Conservation (phyloP, 2,113 vertebrate species). For the Stegostoma tigrinum region DNA sequence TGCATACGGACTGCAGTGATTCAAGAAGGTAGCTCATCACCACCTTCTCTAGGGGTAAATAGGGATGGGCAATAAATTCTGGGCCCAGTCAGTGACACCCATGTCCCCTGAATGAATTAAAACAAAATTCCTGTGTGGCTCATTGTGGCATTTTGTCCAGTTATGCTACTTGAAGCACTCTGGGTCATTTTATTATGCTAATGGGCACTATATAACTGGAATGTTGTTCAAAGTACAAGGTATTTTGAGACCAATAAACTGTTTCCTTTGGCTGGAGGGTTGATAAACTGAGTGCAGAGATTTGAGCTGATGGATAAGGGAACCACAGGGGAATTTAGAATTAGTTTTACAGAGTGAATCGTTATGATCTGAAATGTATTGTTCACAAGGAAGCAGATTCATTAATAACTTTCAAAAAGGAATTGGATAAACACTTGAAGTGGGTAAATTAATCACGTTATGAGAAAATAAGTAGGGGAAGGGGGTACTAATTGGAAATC, state of each 20-base stretch:
- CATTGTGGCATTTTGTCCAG: too few species aligned
- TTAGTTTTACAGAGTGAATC: neutral
- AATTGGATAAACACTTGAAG: neutral
- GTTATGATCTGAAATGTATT: neutral
- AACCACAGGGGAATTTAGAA: neutral
- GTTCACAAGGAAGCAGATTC: neutral
- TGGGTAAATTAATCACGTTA: neutral
- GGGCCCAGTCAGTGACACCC: too few species aligned
- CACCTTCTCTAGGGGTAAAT: too few species aligned
- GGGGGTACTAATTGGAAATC: neutral
- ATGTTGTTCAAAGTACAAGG: neutral
- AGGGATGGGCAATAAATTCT: too few species aligned
- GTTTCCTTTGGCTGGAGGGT: neutral
- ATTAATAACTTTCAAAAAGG: neutral
- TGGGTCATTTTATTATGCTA: too few species aligned
- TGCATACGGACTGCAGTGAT: too few species aligned
- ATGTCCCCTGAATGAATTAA: too few species aligned
- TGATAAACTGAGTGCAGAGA: neutral
- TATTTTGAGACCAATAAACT: neutral
- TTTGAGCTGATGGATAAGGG: neutral
- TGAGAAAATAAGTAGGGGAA: neutral
- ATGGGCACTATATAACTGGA: neutral
- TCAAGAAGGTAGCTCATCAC: too few species aligned
- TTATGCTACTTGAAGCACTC: too few species aligned
- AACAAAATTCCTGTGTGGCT: too few species aligned